Evolutionary conservation across 1,140 invertebrate species (phyloP).

Genomic region (Zaprionus taronus): DNA sequence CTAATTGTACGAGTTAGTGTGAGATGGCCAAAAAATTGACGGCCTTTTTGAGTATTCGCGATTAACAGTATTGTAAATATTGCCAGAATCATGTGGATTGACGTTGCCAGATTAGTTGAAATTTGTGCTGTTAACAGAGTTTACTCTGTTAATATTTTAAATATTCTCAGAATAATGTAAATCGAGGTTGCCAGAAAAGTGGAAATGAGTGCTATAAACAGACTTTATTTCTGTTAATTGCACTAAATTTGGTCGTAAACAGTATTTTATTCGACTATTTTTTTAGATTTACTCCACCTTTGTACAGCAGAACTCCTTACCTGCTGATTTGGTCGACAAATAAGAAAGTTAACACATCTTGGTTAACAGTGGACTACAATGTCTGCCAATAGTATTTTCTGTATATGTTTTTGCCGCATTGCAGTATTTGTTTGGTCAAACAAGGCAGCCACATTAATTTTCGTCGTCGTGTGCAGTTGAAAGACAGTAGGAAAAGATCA

Average conservation of each 20-base stretch:
- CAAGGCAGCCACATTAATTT: slow-evolving; percentile 48
- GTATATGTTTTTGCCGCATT: slow-evolving; percentile 29
- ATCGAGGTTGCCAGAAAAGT: slow-evolving; percentile 19
- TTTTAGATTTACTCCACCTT: background rate
- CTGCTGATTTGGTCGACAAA: background rate
- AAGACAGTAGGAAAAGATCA: slow-evolving; percentile 63
- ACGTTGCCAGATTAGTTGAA: slow-evolving; percentile 16
- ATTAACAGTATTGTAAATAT: slow-evolving; percentile 27
- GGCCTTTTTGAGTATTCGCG: slow-evolving; percentile 30
- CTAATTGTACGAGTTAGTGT: slow-evolving; percentile 2
- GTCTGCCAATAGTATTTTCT: slow-evolving; percentile 17
- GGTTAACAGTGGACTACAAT: slow-evolving; percentile 1
- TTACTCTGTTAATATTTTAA: background rate
- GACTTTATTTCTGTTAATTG: background rate
- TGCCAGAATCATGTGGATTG: slow-evolving; percentile 8
- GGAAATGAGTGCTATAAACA: background rate
- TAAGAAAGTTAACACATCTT: slow-evolving; percentile 1
- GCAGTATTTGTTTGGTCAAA: slow-evolving; percentile 24
- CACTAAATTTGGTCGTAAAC: background rate
- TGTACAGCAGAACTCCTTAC: background rate
- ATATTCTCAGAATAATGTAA: slow-evolving; percentile 12
- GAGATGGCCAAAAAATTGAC: slow-evolving; percentile 14
- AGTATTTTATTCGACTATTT: background rate
- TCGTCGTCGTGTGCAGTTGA: slow-evolving; percentile 58
- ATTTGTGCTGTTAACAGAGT: background rate